Evolutionary conservation across 64 coral and sea anemone species (phyloP), one percentile per base, ranked within the genome.

Genomic region (Montipora efflorescens): DNA sequence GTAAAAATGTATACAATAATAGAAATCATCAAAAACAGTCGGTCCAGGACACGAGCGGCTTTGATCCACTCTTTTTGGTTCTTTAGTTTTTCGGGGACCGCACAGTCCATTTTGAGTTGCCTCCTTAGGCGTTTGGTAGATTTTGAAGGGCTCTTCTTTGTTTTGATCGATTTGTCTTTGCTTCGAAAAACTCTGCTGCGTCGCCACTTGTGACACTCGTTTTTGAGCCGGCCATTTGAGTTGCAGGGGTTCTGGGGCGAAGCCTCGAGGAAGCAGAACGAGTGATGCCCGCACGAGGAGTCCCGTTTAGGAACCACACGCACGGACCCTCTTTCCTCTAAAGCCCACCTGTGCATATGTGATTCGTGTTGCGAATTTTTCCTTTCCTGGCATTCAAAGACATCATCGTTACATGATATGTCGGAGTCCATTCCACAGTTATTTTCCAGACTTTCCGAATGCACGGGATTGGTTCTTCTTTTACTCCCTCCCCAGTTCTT

Each of bases 41-140:
- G 94, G 55, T 97, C 95, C 15, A 97, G 61, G 0, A 97, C 95
- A 9, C 95, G 67, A 1, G 95, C 92, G 3, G 95, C 95, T 25
- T 94, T 94, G 16, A 94, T 97, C 95, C 95, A 97, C 67, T 97
- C 95, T 20, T 89, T 94, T 48, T 97, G 92, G 23, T 94, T 94
- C 10, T 85, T 90, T 13, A 86, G 20, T 59, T 93, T 96, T 59
- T 93, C 83, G 18, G 44, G n/a, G 18, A 47, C 4, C 45, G 10
- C 15, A 19, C 43, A 67, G 11, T 84, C 81, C 7, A 71, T 12
- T 10, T 3, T 21, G 8, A 48, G 28, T 22, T 70, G 62, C 47
- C 66, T 86, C 18, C 18, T 86, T 0, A 69, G 5, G 45, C 47
- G 16, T 49, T 21, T 70, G 18, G 15, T 45, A 5, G 62, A 21